Conservation (phyloP, 2,797 vertebrate genomes). For the Gymnoscopelus braueri region DNA sequence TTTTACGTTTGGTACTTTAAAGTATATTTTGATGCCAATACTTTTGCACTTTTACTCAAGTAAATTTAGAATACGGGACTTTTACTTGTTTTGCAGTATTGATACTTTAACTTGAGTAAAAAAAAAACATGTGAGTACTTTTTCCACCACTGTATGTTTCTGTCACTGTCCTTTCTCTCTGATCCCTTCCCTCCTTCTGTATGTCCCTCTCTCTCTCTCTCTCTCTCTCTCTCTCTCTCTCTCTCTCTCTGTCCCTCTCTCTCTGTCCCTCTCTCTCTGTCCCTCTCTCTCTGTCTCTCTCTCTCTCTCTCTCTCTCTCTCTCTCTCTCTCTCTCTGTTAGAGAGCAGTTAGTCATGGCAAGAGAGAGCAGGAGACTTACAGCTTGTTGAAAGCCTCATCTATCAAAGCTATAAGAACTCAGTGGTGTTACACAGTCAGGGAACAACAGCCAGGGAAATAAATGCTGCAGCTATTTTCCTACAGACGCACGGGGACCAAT, state of each 20-base stretch:
- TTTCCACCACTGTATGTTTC: no score
- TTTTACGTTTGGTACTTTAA: no score
- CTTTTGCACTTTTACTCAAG: no score
- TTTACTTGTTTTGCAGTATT: no score
- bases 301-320: constrained; percentile 24
- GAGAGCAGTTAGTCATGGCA: constrained; percentile 57
- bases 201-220: neutral
- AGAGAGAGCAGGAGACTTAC: constrained; percentile 17
- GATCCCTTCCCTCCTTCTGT: neutral
- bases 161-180: no score
- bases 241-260: constrained; percentile 16
- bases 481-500: constrained; percentile 65
- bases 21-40: no score
- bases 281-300: neutral
- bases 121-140: no score
- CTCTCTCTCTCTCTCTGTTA: constrained; percentile 16
- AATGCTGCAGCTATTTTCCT: constrained; percentile 45
- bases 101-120: no score
- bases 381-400: constrained; percentile 64
- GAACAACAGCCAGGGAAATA: constrained; percentile 63
- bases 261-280: neutral
- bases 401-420: constrained; percentile 63
- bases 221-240: constrained; percentile 20
- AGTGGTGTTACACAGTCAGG: constrained; percentile 34
- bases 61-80: no score